Percentiles rank a stretch among this genome's conserved stretches.
Conservation (phyloP, 2,113 vertebrate genomes). For the Petroica traversi region DNA sequence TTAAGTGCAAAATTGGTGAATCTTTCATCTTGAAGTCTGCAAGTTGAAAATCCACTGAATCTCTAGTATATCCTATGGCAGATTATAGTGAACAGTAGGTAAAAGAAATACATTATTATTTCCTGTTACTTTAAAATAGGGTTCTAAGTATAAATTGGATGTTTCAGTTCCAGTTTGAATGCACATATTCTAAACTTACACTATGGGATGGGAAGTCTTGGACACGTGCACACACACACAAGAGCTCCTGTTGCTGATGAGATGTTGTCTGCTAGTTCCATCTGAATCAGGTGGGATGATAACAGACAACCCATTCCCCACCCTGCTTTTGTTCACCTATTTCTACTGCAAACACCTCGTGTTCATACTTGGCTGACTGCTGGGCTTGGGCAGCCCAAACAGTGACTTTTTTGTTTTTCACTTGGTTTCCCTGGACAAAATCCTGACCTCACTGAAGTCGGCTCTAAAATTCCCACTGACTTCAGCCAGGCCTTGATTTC, state of each 20-base stretch:
- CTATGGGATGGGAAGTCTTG: not conserved
- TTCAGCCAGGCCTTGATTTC: conserved; percentile 20
- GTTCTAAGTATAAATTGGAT: not conserved
- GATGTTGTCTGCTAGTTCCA: not conserved
- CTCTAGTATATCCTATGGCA: not conserved
- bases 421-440: conserved; percentile 3
- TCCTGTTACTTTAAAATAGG: not conserved
- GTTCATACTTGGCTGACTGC: not conserved
- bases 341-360: not conserved
- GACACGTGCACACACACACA: not conserved
- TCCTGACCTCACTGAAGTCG: not conserved
- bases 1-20: not conserved
- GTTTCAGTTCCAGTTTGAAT: not conserved
- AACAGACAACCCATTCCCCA: not conserved
- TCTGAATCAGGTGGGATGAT: not conserved
- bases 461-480: not conserved
- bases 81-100: not conserved
- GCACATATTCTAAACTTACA: not conserved
- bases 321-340: not conserved
- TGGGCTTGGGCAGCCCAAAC: not conserved
- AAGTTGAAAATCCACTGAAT: not conserved
- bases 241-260: not conserved
- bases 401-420: not conserved
- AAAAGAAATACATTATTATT: not conserved
- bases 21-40: not conserved